phyloP scores from a whole-genome alignment of 1,140 invertebrate genomes.

The Acyrthosiphon pisum region DNA sequence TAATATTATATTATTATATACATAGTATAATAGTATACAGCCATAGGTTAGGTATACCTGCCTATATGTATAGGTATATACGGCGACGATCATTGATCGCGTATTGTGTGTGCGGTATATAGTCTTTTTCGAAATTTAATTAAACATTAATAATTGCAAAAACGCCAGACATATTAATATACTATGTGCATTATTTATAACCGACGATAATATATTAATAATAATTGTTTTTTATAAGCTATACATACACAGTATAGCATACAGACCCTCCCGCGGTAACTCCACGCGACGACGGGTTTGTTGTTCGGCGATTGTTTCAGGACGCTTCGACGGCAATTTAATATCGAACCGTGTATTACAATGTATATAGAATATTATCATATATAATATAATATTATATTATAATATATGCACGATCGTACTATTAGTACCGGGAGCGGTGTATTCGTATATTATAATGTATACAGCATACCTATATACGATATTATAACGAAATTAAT shows the following conservation, averaged over 20 bases:
- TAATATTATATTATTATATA: neutral
- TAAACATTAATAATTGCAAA: constrained; percentile 13
- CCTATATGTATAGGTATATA: neutral
- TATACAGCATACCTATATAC: neutral
- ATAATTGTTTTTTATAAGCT: neutral
- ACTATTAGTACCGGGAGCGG: neutral
- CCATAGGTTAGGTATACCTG: no score
- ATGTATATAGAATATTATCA: no score
- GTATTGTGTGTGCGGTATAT: neutral
- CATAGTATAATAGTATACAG: neutral
- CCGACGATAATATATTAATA: neutral
- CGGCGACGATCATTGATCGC: neutral
- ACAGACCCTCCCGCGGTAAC: neutral
- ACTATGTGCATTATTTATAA: neutral
- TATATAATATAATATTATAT: no score
- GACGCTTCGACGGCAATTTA: neutral
- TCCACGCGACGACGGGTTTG: neutral
- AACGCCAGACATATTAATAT: neutral
- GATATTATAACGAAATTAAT: neutral
- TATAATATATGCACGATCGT: neutral
- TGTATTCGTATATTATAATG: no score
- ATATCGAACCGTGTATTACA: neutral
- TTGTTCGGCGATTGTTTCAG: neutral
- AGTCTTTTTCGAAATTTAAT: neutral
- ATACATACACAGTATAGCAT: neutral